phyloP scores from a whole-genome alignment of 2,113 vertebrate species.

The Megatriorchis doriae region DNA sequence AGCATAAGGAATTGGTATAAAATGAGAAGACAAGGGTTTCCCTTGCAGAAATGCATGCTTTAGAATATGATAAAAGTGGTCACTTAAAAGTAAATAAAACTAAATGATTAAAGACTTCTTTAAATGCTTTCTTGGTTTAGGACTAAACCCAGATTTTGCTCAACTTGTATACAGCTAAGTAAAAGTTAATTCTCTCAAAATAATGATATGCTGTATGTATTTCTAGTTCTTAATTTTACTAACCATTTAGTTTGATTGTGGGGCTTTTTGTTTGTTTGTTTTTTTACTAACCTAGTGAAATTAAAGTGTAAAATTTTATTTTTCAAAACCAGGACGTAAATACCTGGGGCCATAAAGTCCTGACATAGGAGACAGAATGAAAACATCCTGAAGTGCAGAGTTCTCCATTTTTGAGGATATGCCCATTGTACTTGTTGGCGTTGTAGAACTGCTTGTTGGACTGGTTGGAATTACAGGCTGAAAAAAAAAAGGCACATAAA shows the following conservation, averaged over 20 bases:
- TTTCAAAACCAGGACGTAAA: neutral
- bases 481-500: neutral
- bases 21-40: neutral
- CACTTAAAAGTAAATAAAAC: neutral
- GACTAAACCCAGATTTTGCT: neutral
- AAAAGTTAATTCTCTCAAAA: neutral
- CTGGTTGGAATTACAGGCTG: slow-evolving; percentile 82
- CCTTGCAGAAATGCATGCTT: neutral
- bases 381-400: slow-evolving; percentile 84
- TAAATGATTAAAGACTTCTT: neutral
- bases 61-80: neutral
- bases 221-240: neutral
- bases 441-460: slow-evolving; percentile 81
- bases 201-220: neutral
- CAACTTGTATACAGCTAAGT: neutral
- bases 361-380: slow-evolving; percentile 85
- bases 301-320: neutral
- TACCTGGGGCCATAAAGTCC: slow-evolving; percentile 87
- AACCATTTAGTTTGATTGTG: neutral
- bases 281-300: neutral
- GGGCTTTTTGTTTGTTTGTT: neutral
- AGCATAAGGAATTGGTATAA: neutral
- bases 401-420: slow-evolving; percentile 82
- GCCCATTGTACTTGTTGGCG: slow-evolving; percentile 81
- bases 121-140: neutral